Evolutionary conservation across 1,140 invertebrate species (phyloP), one percentile per base, ranked within the genome.

Genomic region (Homarus americanus): DNA sequence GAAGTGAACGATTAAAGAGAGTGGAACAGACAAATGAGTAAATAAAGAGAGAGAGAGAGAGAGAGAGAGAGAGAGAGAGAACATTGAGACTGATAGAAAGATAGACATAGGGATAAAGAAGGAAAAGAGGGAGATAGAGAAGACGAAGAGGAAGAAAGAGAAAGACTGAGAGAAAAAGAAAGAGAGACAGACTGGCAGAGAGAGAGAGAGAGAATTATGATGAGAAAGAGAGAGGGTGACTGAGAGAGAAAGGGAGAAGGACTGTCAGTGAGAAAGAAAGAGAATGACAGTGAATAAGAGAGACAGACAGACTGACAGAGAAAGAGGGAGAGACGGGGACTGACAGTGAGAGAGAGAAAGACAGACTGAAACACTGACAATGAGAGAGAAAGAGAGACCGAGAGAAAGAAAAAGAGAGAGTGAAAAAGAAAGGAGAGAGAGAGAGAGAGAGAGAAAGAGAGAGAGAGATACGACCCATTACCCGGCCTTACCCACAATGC

Each of bases 401-500:
- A 32, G 28, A 73, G 7, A 20, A 2, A 73, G 7, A 73, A 28
- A 38, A 28, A 32, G 10, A 73, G 72, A 38, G 36, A 32, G 32
- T 17, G 72, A 32, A 2, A 12, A 5, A 73, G 36, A 73, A 12
- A 73, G 36, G 72, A 34, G 5, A 73, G 72, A 12, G 36, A 36
- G 20, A 12, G n/a, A 38, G 4, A 17, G 36, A 36, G 78, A 58
- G 76, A 79, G 24, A 0, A 15, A 82, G 28, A 63, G 32, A 63
- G 32, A 36, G 49, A 38, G 79, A 36, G 79, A 69, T 69, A 69
- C 63, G 28, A 69, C 4, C 49, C 49, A 82, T 63, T 82, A 49
- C 78, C n/a, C 20, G 34, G 34, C 41, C 72, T 73, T 63, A 58
- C 49, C 79, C 78, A 80, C 78, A 80, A 53, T 80, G 49, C 79